phyloP scores from a whole-genome alignment of 2,888 invertebrate species.

The Yponomeuta evonymella region DNA sequence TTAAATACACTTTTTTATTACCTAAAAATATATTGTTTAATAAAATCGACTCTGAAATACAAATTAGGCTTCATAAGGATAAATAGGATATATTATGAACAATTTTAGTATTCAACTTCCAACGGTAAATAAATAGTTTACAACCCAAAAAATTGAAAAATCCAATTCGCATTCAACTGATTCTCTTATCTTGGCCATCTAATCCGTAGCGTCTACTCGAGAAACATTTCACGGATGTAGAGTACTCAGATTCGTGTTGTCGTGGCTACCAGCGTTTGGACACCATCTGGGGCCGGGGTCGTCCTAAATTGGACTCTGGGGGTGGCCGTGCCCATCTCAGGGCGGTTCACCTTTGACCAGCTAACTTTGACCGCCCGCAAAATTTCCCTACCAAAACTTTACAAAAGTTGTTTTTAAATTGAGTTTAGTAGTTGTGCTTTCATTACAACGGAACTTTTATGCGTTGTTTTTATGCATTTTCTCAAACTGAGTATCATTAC shows the following conservation, averaged over 20 bases:
- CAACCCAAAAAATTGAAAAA: too few relatives aligned
- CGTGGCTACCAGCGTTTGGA: not conserved
- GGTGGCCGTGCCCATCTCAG: not conserved
- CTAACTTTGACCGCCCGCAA: not conserved
- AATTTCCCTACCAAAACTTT: not conserved
- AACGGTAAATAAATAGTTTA: too few relatives aligned
- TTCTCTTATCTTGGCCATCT: not conserved
- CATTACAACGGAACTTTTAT: not conserved
- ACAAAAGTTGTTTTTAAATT: not conserved
- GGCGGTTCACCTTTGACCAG: slow-evolving; percentile 1
- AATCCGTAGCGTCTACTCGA: slow-evolving; percentile 14
- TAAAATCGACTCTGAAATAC: too few relatives aligned
- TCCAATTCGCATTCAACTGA: too few relatives aligned
- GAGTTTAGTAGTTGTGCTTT: not conserved
- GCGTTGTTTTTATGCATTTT: not conserved
- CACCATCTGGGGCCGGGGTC: slow-evolving; percentile 32
- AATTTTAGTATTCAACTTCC: too few relatives aligned
- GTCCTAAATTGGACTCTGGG: slow-evolving; percentile 46
- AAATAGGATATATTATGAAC: too few relatives aligned
- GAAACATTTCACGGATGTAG: not conserved
- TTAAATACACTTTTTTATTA: too few relatives aligned
- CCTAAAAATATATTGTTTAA: too few relatives aligned
- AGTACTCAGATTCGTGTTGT: not conserved
- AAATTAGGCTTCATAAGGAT: too few relatives aligned
- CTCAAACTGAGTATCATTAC: not conserved